These are phyloP conservation scores for Noctua fimbriata DNA, from an alignment of 2,888 invertebrate species.

Conservation along the genomic window DNA sequence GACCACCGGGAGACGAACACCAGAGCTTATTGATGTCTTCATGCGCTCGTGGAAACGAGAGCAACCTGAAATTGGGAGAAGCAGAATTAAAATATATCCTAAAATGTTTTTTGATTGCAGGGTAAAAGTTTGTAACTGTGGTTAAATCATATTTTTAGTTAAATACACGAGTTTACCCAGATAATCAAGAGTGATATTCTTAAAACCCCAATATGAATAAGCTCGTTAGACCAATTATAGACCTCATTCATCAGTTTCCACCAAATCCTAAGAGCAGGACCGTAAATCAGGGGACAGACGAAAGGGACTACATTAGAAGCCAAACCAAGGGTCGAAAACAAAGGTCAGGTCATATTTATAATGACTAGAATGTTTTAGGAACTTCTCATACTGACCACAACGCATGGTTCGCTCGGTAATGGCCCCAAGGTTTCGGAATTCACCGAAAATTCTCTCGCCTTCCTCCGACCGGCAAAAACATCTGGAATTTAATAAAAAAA, in stretches of 20 bases:
- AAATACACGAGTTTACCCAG: background rate
- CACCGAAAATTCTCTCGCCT: slow-evolving; percentile 92
- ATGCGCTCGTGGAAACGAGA: slow-evolving; percentile 90
- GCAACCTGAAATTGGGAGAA: slow-evolving; percentile 84
- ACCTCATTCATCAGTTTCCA: background rate
- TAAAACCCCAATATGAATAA: background rate
- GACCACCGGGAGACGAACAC: slow-evolving; percentile 80
- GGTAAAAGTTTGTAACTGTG: too few species aligned
- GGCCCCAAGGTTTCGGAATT: slow-evolving; percentile 86
- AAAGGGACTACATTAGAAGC: background rate
- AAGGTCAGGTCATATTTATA: background rate
- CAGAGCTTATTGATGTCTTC: slow-evolving; percentile 77
- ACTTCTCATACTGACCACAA: slow-evolving; percentile 87
- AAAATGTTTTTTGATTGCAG: background rate
- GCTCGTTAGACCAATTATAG: background rate
- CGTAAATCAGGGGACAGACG: too few species aligned
- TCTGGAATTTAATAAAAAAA: slow-evolving; percentile 87
- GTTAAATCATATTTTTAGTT: background rate
- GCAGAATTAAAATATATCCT: background rate
- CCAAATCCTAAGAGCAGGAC: background rate
- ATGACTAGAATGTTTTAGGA: background rate
- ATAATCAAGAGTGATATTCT: background rate
- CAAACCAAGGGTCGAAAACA: background rate
- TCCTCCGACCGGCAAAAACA: slow-evolving; percentile 92
- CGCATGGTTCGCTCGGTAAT: slow-evolving; percentile 85